Conservation (phyloP, 2,888 invertebrate species). For the Parascotia fuliginaria region DNA sequence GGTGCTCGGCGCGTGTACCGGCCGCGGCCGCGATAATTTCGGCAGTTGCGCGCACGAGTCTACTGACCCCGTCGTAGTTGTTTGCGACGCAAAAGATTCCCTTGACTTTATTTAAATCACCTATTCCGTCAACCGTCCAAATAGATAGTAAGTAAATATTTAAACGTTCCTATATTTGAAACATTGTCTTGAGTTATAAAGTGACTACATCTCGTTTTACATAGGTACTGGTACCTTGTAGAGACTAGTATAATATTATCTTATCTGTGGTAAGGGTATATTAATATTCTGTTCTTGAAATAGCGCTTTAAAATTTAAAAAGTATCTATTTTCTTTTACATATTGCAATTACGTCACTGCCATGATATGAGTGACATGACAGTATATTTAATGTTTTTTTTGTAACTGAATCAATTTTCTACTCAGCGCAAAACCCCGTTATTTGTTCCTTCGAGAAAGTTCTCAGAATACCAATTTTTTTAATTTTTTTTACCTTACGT, state of each 20-base stretch:
- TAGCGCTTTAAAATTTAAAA: too few species aligned
- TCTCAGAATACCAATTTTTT: too few species aligned
- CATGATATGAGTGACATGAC: too few species aligned
- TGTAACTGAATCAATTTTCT: too few species aligned
- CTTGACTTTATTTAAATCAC: slow-evolving; percentile 83
- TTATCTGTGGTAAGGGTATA: too few species aligned
- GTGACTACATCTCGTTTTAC: background rate
- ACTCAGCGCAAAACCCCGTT: too few species aligned
- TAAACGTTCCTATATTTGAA: slow-evolving; percentile 13
- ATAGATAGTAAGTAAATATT: slow-evolving; percentile 38
- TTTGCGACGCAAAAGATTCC: slow-evolving; percentile 82
- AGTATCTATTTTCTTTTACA: too few species aligned
- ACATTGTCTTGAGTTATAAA: slow-evolving; percentile 3
- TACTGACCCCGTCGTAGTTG: slow-evolving; percentile 80
- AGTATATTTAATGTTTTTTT: too few species aligned
- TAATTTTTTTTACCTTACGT: too few species aligned
- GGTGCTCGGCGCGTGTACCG: slow-evolving; percentile 70
- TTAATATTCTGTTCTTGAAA: too few species aligned
- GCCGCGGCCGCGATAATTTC: slow-evolving; percentile 78
- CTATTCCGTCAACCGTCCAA: slow-evolving; percentile 55
- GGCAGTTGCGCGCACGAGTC: slow-evolving; percentile 77
- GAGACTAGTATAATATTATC: background rate
- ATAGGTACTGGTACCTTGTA: background rate
- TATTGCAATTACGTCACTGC: too few species aligned
- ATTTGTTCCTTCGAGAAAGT: too few species aligned